phyloP scores from a whole-genome alignment of 2,888 invertebrate species.

The Lucinisca nassula region DNA sequence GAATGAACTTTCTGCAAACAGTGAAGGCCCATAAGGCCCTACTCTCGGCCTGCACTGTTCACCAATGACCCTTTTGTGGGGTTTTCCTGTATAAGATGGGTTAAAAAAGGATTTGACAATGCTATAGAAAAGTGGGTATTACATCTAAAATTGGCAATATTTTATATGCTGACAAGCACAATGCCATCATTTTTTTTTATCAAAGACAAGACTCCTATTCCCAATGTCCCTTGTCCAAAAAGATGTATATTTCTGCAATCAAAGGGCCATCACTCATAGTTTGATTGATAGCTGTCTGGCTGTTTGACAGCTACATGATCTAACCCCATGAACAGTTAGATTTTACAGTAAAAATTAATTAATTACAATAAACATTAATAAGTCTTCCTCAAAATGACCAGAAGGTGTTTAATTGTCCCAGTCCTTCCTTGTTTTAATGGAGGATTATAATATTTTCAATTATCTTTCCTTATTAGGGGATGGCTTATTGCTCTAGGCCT shows the following conservation, averaged over 20 bases:
- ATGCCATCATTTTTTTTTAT: background rate
- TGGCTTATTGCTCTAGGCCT: background rate
- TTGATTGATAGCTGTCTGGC: background rate
- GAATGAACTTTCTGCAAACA: no score
- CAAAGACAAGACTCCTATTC: background rate
- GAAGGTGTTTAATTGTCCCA: background rate
- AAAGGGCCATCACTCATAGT: background rate
- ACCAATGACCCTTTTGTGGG: no score
- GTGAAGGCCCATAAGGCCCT: no score
- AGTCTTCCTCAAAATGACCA: background rate
- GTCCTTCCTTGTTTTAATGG: background rate
- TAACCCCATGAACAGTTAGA: background rate
- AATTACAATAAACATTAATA: background rate
- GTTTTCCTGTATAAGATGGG: no score
- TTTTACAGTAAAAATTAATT: conserved; percentile 4
- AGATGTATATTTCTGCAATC: background rate
- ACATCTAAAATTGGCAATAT: background rate
- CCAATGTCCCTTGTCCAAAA: background rate
- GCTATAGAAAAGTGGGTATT: background rate
- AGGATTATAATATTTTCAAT: background rate
- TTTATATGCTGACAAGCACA: background rate
- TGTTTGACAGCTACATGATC: background rate
- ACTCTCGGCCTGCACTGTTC: no score
- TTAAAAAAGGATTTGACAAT: background rate
- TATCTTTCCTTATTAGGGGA: background rate